Evolutionary conservation across 1,140 invertebrate genomes (phyloP).

Genomic region (Sesamia nonagrioides): DNA sequence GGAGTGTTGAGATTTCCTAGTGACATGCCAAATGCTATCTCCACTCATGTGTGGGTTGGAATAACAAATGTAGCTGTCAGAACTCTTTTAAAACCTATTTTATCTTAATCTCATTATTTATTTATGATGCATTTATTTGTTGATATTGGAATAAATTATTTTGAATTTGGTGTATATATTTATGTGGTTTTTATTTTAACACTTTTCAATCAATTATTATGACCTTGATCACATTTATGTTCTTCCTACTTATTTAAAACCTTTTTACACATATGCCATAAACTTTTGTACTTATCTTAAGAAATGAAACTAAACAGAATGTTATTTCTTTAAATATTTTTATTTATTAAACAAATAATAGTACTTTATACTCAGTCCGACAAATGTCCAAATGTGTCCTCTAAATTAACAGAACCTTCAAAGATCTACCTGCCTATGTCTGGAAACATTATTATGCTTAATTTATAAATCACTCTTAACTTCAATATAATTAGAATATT

Average conservation of each 20-base stretch:
- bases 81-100: constrained; percentile 74
- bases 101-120: constrained; percentile 35
- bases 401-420: constrained; percentile 74
- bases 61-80: constrained; percentile 82
- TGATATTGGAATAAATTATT: constrained; percentile 31
- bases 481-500: constrained; percentile 49
- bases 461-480: constrained; percentile 50
- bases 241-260: too few species aligned
- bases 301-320: constrained; percentile 18
- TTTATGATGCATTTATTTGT: constrained; percentile 24
- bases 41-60: constrained; percentile 83
- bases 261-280: too few species aligned
- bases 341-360: constrained; percentile 78
- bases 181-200: too few species aligned
- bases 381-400: constrained; percentile 76
- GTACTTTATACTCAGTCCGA: constrained; percentile 84
- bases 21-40: constrained; percentile 80
- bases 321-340: constrained; percentile 68
- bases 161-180: constrained; percentile 9
- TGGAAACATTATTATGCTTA: constrained; percentile 57
- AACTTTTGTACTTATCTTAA: too few species aligned
- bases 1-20: constrained; percentile 80
- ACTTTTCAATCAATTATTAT: too few species aligned
- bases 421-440: constrained; percentile 58
- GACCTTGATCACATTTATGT: too few species aligned